Percentiles rank a stretch among this genome's conserved stretches.
Conservation (phyloP, 2,113 vertebrate species). For the Ceyx melanurus region DNA sequence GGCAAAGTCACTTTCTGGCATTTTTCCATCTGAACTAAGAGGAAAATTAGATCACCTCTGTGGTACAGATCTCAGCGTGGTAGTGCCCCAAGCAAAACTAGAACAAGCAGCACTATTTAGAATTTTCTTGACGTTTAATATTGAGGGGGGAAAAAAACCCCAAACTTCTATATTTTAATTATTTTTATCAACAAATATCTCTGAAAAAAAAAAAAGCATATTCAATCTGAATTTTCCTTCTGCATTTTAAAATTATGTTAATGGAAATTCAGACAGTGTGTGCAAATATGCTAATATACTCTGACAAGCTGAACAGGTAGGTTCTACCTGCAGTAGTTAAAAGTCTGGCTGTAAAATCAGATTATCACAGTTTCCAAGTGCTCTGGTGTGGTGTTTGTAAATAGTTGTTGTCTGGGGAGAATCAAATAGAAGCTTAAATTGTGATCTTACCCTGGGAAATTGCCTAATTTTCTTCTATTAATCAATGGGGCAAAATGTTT, state of each 20-base stretch:
- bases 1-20: conserved; percentile 4
- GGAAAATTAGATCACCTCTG: neutral
- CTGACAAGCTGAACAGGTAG: neutral
- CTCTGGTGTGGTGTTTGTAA: neutral
- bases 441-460: neutral
- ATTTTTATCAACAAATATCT: neutral
- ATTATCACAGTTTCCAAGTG: neutral
- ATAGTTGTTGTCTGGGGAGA: neutral
- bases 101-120: neutral
- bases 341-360: neutral
- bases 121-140: neutral
- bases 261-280: neutral
- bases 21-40: neutral
- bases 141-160: neutral
- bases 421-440: neutral
- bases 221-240: neutral
- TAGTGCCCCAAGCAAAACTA: neutral
- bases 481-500: neutral
- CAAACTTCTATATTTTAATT: neutral
- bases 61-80: neutral
- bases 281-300: neutral
- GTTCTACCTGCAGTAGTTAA: neutral
- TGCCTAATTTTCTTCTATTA: neutral
- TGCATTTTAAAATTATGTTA: neutral
- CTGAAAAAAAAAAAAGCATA: neutral